Evolutionary conservation across 2,113 vertebrate genomes (phyloP), one percentile per base, ranked within the genome.

Genomic region (Todiramphus chloris): DNA sequence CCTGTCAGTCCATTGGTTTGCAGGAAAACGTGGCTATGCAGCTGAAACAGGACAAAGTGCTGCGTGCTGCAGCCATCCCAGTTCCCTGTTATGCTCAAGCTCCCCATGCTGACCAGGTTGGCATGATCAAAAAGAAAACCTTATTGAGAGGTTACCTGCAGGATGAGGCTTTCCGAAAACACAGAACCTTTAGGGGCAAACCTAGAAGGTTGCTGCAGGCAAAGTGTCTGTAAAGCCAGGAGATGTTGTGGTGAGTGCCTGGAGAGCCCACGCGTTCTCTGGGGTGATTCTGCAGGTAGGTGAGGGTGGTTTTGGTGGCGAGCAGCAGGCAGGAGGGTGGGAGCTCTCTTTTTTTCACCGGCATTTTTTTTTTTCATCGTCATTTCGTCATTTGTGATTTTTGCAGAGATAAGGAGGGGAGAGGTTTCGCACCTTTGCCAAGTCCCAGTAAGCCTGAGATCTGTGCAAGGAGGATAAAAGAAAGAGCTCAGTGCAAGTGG

Each of bases 221-320:
- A 16, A 43, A 63, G 51, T 11, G 44, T 3, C 8, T 66, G 14
- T 44, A 11, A 50, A 74, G 60, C 20, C 18, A 46, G 44, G 17
- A 70, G 39, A 11, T 43, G 53, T 46, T 48, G 46, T 48, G 41
- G 17, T 41, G 64, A 41, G 10, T 31, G 14, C 39, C 27, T 20
- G 33, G 51, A 50, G 56, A 72, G 20, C 62, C 11, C 48, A 77
- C 27, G 11, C 44, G 13, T 43, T 50, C 13, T 64, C 11, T n/a
- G 9, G 16, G 37, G 58, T 43, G 64, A 24, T 51, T 43, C 21
- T 67, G 46, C 46, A 51, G 46, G 63, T 10, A 35, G 53, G 43
- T 1, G 2, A 8, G 16, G 11, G n/a, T 0, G 1, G 31, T 35
- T 68, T 53, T 46, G 20, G 43, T 58, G 11, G 41, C 48, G 31